Percentiles rank a stretch among this genome's conserved stretches.
phyloP scores from a whole-genome alignment of 1,140 invertebrate genomes.

The Latrodectus geometricus region DNA sequence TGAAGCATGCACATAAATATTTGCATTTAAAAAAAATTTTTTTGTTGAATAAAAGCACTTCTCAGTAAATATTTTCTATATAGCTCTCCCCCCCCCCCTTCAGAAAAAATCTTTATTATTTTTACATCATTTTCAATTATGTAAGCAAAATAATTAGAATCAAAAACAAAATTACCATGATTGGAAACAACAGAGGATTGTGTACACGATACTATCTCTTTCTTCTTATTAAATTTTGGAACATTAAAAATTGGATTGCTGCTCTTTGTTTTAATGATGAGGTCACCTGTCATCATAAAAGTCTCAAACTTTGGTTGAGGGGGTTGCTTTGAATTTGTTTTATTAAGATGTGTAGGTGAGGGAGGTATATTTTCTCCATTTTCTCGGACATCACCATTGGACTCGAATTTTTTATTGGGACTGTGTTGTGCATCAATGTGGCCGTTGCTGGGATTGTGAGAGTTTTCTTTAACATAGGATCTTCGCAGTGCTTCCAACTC shows the following conservation, averaged over 20 bases:
- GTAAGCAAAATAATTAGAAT: no score
- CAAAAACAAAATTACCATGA: neutral
- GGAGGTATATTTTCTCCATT: constrained; percentile 63
- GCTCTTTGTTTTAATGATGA: constrained; percentile 80
- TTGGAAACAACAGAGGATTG: neutral
- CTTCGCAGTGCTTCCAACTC: constrained; percentile 61
- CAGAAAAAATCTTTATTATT: no score
- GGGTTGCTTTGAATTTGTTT: constrained; percentile 30
- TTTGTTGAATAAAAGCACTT: no score
- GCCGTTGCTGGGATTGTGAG: constrained; percentile 63
- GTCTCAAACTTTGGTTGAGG: constrained; percentile 79
- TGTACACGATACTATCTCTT: neutral
- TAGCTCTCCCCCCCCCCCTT: no score
- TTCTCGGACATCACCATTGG: constrained; percentile 38
- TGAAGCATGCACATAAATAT: no score
- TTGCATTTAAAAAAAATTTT: no score
- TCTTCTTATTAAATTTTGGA: constrained; percentile 16
- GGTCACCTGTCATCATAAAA: constrained; percentile 97
- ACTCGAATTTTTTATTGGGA: constrained; percentile 1
- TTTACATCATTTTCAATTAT: no score
- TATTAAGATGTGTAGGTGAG: constrained; percentile 54
- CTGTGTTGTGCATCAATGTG: constrained; percentile 53
- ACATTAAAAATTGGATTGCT: constrained; percentile 35
- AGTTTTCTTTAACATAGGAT: constrained; percentile 63
- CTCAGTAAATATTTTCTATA: no score